phyloP scores from a whole-genome alignment of 2,113 vertebrate genomes.

The Saimiri boliviensis region DNA sequence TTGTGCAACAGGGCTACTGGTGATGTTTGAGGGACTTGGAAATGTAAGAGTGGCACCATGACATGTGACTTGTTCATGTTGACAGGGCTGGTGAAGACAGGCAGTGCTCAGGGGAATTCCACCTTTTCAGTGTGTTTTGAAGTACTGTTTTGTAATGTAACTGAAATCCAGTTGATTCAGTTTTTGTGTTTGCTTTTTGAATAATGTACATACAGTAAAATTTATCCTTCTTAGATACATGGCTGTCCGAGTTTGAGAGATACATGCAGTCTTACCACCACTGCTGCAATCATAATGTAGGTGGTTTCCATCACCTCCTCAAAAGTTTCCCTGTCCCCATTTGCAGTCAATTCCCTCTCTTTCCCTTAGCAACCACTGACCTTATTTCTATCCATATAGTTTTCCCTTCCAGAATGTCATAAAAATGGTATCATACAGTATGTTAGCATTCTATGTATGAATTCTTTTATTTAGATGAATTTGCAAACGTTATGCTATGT shows the following conservation, averaged over 20 bases:
- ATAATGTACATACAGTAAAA: not conserved
- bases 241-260: not conserved
- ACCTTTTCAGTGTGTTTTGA: not conserved
- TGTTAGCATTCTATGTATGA: not conserved
- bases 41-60: accelerated
- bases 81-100: no score
- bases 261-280: not conserved
- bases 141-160: not conserved
- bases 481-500: not conserved
- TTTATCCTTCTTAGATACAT: not conserved
- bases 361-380: not conserved
- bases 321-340: not conserved
- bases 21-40: not conserved
- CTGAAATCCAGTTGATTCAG: not conserved
- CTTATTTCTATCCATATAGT: not conserved
- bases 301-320: not conserved
- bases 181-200: not conserved
- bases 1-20: not conserved
- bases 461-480: not conserved
- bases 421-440: not conserved
- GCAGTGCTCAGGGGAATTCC: not conserved
- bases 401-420: not conserved
- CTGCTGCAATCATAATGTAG: not conserved
- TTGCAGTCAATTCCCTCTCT: not conserved
- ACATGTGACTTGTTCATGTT: accelerated